Evolutionary conservation across 1,140 invertebrate genomes (phyloP), one percentile per base, ranked within the genome.

Genomic region (Linepithema humile): DNA sequence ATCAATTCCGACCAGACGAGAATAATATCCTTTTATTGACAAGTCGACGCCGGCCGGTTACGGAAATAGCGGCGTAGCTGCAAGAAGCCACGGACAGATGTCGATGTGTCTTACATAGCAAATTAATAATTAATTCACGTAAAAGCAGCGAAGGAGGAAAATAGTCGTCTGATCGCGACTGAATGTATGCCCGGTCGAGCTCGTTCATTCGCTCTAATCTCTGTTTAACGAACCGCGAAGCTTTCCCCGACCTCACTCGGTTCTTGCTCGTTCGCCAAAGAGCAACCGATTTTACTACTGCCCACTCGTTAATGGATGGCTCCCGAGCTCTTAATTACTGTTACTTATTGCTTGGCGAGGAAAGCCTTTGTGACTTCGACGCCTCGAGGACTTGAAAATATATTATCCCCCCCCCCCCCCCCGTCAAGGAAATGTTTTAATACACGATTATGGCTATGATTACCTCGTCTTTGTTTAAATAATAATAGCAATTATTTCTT

Each of bases 121-220:
- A 35, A 45, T 80, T 80, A 80, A 80, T 40, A 55, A 80, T 80
- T 70, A 70, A 80, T 32, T 80, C n/a, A 7, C 26, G 17, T 40
- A 45, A n/a, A 55, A 40, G 48, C 43, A 69, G 32, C 53, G 55
- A 78, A 32, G 6, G 40, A 7, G 7, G 35, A 69, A 55, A 80
- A 69, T 55, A 55, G n/a, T 57, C 5, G 15, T 45, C 15, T 6
- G 43, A 17, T 38, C n/a, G n/a, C n/a, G n/a, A n/a, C 65, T 38
- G 48, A 40, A 69, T 29, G 15, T 29, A 75, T 12, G 59, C 48
- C 40, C n/a, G 40, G 23, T 35, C 29, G 3, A 9, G 35, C n/a
- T 69, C 35, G 43, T 43, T 59, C 23, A 48, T 55, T 80, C 48
- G 23, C 9, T 50, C 20, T 53, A 50, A 65, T 65, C 20, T 65